Base-by-base conservation (phyloP, 92 coral and sea anemone species). In the Phenganax stokvisi region DNA sequence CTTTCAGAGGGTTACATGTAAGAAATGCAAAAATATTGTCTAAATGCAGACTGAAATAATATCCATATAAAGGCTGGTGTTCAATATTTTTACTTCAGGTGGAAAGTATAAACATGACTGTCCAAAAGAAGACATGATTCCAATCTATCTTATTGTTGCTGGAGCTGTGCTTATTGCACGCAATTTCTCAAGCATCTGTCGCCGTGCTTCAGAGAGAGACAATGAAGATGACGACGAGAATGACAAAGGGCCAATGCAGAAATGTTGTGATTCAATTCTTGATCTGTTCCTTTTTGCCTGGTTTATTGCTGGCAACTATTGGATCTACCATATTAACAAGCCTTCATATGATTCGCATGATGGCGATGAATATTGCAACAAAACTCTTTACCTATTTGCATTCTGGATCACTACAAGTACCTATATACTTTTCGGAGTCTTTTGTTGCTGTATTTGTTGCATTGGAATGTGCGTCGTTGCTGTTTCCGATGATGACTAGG, bases 281-380 rank as follows among this genome's bases (percentile, higher is more conserved):
- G 98, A 94, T 85, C 89, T 92, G 65, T 94, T 94, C 79, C 86
- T 90, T 29, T 86, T 89, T 55, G 88, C 87, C 70, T 94, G 98
- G 98, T 94, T 94, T 87, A 94, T 94, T 51, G 86, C 92, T 31
- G 98, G 98, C 27, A 94, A 94, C 79, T 96, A 89, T 57, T 94
- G 98, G 98, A 94, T 94, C 72, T 94, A 94, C 51, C 81, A 84
- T 47, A 87, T 85, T 86, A 84, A 91, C 66, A 15, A 88, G 75
- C 96, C 93, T 15, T 29, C 51, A 12, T 84, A 67, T 65, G 7
- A 67, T 25, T 0, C 13, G 13, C 0, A 3, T 0, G n/a, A 53
- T 55, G 3, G 30, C 0, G 51, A 54, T 13, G 31, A 30, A 0
- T 94, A 94, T 80, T 94, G 98, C 81, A 8, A 94, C 71, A 13